Percentiles rank a stretch among this genome's conserved stretches.
phyloP scores from a whole-genome alignment of 2,797 vertebrate species.

The Hyperoplus immaculatus region DNA sequence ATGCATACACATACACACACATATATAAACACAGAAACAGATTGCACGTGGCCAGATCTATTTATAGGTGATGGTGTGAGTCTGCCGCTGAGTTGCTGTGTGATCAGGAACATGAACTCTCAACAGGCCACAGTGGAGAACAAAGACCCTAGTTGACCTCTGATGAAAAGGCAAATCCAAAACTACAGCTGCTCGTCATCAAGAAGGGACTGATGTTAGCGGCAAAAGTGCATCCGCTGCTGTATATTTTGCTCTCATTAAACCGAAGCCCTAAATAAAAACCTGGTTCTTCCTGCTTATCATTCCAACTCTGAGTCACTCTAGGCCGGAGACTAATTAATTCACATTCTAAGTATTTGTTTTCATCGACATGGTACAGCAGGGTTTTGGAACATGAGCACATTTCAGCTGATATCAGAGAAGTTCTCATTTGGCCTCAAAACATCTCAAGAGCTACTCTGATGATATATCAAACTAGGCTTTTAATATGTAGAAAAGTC shows the following conservation, averaged over 20 bases:
- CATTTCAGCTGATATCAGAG: background rate
- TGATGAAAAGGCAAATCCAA: background rate
- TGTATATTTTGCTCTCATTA: background rate
- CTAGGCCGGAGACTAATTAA: background rate
- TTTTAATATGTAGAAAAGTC: background rate
- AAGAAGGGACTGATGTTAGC: accelerated
- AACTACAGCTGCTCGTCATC: background rate
- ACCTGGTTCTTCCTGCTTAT: background rate
- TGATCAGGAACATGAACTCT: conserved; percentile 38
- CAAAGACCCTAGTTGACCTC: background rate
- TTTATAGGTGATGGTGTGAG: conserved; percentile 36
- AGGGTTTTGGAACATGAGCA: no score
- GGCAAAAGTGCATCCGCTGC: background rate
- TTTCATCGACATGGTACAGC: background rate
- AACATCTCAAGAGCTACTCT: background rate
- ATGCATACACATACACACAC: background rate
- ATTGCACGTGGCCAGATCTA: conserved; percentile 17
- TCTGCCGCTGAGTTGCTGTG: conserved; percentile 41
- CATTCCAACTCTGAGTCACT: background rate
- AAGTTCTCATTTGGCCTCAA: background rate
- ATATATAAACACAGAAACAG: background rate
- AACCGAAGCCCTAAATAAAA: background rate
- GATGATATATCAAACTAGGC: background rate
- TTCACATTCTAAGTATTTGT: background rate
- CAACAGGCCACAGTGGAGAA: conserved; percentile 1